phyloP scores from a whole-genome alignment of 2,113 vertebrate genomes.

The Phoxinus phoxinus region DNA sequence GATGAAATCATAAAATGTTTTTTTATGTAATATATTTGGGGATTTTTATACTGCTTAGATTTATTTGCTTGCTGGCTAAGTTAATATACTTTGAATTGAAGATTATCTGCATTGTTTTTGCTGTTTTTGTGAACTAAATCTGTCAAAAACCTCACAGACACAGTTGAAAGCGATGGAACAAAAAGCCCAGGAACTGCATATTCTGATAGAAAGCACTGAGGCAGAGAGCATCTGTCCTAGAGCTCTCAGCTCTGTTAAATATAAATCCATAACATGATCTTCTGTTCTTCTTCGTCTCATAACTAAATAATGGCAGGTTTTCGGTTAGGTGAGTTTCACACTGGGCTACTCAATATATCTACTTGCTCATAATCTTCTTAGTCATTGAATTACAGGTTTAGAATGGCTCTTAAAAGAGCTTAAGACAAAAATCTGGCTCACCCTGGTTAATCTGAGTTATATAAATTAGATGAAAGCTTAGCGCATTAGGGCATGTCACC shows the following conservation, averaged over 20 bases:
- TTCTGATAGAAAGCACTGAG: slow-evolving; percentile 29
- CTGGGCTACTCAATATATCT: background rate
- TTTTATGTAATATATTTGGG: background rate
- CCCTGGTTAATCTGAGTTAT: slow-evolving; percentile 22
- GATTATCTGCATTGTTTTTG: slow-evolving; percentile 51
- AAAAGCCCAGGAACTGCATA: slow-evolving; percentile 54
- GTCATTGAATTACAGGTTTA: slow-evolving; percentile 11
- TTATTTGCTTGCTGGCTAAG: slow-evolving; percentile 1
- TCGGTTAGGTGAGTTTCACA: slow-evolving; percentile 13
- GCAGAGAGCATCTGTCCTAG: slow-evolving; percentile 19
- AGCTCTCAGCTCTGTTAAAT: slow-evolving; percentile 33
- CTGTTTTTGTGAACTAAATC: slow-evolving; percentile 70
- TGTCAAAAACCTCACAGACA: slow-evolving; percentile 67
- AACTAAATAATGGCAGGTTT: background rate
- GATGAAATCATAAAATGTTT: background rate
- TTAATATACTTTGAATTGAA: slow-evolving; percentile 54
- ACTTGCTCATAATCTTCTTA: slow-evolving; percentile 2
- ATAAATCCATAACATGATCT: background rate
- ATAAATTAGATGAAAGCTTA: slow-evolving; percentile 29
- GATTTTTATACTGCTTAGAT: slow-evolving; percentile 1
- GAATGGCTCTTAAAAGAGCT: slow-evolving; percentile 27
- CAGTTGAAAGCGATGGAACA: slow-evolving; percentile 59
- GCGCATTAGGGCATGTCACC: background rate
- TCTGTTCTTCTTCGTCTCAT: background rate
- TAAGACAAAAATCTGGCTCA: slow-evolving; percentile 16